Evolutionary conservation across 2,888 invertebrate genomes (phyloP), one percentile per base, ranked within the genome.

Genomic region (Cheilosia urbana): DNA sequence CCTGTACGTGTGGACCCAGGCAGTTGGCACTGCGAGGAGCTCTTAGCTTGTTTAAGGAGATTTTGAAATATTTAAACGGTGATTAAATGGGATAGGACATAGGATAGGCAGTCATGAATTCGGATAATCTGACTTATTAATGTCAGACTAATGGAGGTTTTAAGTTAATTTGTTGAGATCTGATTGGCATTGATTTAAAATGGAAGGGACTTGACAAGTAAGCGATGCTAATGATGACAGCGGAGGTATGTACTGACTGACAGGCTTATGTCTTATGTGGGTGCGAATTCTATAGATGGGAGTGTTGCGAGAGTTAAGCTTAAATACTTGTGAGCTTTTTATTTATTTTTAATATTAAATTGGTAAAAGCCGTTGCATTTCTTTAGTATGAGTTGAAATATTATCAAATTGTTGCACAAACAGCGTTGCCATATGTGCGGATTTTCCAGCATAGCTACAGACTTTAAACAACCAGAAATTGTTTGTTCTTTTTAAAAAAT

Each of bases 71-170:
- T 72, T 82, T 72, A 77, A 77, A 65, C 42, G 34, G 47, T 77
- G 42, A 62, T 71, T 24, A 65, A 73, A 53, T 63, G 63, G 34
- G 63, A 55, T 34, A 37, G 53, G 66, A 62, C 53, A 30, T 27
- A 17, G 63, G 11, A 34, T 47, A 68, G 80, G 66, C 66, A 73
- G 63, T 24, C 53, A 47, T 63, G 45, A 37, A 58, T 65, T 58
- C 49, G 47, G 62, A 63, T 69, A 47, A 69, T 62, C 55, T 30
- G 60, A 75, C 71, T 79, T 79, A 80, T 55, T 62, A 69, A 75
- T 79, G 73, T 53, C 62, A 40, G 68, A 37, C 68, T 72, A 68
- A 73, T 83, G 83, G 79, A 60, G 69, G 68, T 69, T 79, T 79
- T 65, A 69, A 75, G 73, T 71, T 63, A 73, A 82, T 82, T 82